Evolutionary conservation across 2,888 invertebrate species (phyloP).

Genomic region (Iselma pallidipennis): DNA sequence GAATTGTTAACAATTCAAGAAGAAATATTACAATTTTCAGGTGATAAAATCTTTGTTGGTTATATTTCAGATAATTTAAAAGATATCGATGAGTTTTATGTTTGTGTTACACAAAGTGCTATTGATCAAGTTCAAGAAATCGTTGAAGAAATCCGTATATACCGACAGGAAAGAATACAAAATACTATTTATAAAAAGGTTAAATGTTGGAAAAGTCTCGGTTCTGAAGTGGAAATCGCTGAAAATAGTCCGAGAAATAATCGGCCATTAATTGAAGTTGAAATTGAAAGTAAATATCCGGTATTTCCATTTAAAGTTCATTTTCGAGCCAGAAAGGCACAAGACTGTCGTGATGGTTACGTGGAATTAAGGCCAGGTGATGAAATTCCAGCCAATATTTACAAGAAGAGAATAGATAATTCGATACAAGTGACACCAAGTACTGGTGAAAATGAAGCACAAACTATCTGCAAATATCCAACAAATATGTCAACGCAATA

Average conservation of each 20-base stretch:
- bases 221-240: constrained; percentile 69
- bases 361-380: constrained; percentile 67
- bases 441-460: constrained; percentile 58
- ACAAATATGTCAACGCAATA: constrained; percentile 74
- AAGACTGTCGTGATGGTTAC: constrained; percentile 69
- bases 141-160: constrained; percentile 63
- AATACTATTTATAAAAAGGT: constrained; percentile 36
- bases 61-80: constrained; percentile 67
- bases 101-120: constrained; percentile 65
- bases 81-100: constrained; percentile 69
- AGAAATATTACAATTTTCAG: constrained; percentile 51
- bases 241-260: constrained; percentile 57
- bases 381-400: constrained; percentile 62
- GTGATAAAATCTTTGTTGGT: constrained; percentile 63
- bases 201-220: constrained; percentile 53
- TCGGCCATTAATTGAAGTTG: constrained; percentile 67
- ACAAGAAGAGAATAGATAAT: constrained; percentile 62
- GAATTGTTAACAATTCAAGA: constrained; percentile 56
- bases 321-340: constrained; percentile 61
- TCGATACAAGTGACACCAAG: constrained; percentile 63
- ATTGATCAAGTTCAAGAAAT: constrained; percentile 58
- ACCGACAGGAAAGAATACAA: constrained; percentile 50
- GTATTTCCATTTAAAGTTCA: constrained; percentile 51
- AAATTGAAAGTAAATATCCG: constrained; percentile 69
- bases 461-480: constrained; percentile 71